Conservation (phyloP, 1,140 invertebrate species). For the Cylas formicarius region DNA sequence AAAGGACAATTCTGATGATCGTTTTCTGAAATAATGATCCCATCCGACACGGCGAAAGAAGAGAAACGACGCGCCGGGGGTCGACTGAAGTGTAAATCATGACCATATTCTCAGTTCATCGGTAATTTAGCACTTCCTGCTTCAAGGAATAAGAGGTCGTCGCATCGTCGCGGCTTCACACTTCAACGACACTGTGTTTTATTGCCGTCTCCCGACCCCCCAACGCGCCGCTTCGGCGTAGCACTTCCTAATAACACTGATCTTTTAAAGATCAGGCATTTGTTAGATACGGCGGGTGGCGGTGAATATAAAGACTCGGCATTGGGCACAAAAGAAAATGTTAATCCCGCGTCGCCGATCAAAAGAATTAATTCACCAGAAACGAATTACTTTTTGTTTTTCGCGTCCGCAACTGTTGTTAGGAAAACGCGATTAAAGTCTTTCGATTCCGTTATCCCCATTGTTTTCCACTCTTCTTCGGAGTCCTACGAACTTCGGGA, state of each 20-base stretch:
- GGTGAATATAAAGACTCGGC: constrained; percentile 26
- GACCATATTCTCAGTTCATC: constrained; percentile 26
- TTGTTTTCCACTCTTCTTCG: no score
- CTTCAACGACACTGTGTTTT: constrained; percentile 33
- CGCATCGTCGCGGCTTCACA: constrained; percentile 26
- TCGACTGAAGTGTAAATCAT: constrained; percentile 18
- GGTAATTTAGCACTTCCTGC: constrained; percentile 28
- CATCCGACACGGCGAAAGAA: no score
- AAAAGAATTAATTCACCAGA: constrained; percentile 33
- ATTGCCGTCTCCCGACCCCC: constrained; percentile 27
- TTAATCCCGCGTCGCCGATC: constrained; percentile 25
- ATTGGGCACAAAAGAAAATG: constrained; percentile 27
- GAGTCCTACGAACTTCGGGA: no score
- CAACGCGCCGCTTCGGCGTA: no score
- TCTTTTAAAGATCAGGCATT: constrained; percentile 34
- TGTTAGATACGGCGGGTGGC: constrained; percentile 31
- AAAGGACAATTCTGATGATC: no score
- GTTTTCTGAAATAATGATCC: no score
- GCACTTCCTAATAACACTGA: constrained; percentile 28
- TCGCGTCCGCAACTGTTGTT: no score
- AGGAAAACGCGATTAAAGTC: no score
- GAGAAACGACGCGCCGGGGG: not conserved
- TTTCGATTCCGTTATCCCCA: no score
- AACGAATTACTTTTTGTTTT: constrained; percentile 30
- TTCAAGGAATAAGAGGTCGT: constrained; percentile 29